These are phyloP conservation scores for Epinephelus malabaricus DNA, from an alignment of 2,797 vertebrate genomes.

Conservation along the genomic window DNA sequence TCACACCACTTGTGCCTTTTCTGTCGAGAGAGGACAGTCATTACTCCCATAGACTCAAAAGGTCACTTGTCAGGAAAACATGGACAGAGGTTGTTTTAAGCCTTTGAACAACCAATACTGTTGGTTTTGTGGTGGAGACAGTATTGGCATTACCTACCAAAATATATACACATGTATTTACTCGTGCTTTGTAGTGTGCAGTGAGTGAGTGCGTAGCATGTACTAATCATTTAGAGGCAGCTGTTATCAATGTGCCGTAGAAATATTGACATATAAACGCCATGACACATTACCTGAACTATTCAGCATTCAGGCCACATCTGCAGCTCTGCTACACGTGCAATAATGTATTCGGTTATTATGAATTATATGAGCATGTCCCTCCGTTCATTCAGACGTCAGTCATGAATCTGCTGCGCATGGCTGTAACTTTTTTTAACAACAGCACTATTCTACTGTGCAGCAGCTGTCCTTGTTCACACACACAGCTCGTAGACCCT, in stretches of 20 bases:
- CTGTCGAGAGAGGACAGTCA: background rate
- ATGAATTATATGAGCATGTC: conserved; percentile 9
- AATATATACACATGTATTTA: background rate
- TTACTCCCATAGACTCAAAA: conserved; percentile 12
- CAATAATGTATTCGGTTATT: background rate
- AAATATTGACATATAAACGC: background rate
- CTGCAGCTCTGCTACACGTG: conserved; percentile 4
- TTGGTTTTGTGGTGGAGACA: background rate
- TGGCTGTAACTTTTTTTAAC: background rate
- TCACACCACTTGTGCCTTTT: background rate
- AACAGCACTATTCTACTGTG: conserved; percentile 10
- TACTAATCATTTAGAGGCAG: background rate
- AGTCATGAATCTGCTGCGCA: conserved; percentile 6
- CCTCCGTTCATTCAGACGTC: conserved; percentile 9
- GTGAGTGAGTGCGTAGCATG: background rate
- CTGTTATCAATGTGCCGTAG: background rate
- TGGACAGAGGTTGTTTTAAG: conserved; percentile 5
- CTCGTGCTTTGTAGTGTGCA: too few relatives aligned
- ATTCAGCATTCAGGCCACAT: conserved; percentile 10
- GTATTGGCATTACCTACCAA: background rate
- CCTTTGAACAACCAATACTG: conserved; percentile 2
- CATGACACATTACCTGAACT: background rate
- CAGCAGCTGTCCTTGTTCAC: background rate
- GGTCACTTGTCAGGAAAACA: conserved; percentile 33
- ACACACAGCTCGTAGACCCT: conserved; percentile 1